These are phyloP conservation scores for Bombylius discolor DNA, from an alignment of 2,888 invertebrate species.

Conservation along the genomic window DNA sequence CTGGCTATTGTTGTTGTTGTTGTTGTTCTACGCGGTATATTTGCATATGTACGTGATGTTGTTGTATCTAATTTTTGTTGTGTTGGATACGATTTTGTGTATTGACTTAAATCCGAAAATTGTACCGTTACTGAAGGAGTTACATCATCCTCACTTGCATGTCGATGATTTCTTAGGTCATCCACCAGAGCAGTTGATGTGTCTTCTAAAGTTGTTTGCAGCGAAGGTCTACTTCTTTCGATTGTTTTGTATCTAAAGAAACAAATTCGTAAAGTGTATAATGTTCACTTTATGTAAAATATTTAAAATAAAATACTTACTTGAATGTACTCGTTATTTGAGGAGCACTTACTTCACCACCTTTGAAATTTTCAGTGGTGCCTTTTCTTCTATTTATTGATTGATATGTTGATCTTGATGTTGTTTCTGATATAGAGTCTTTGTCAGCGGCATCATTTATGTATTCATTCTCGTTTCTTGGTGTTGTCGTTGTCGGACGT, in stretches of 20 bases:
- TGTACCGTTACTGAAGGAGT: conserved; percentile 30
- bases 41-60: conserved; percentile 30
- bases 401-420: conserved; percentile 21
- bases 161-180: conserved; percentile 1
- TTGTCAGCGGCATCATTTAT: conserved; percentile 8
- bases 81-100: conserved; percentile 2
- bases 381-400: conserved; percentile 20
- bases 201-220: conserved; percentile 7
- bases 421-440: not conserved
- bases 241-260: conserved; percentile 28
- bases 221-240: conserved; percentile 26
- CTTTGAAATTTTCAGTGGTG: not conserved
- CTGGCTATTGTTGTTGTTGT: conserved; percentile 18
- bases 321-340: not conserved
- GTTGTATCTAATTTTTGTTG: conserved; percentile 10
- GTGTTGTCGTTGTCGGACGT: conserved; percentile 37
- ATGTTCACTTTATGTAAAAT: too few relatives aligned
- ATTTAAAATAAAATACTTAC: not conserved
- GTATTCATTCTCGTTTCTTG: conserved; percentile 8
- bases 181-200: not conserved
- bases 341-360: not conserved
- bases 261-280: not conserved
- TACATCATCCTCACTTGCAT: conserved; percentile 16
- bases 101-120: conserved; percentile 22
- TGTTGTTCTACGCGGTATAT: conserved; percentile 30